These are phyloP conservation scores for Neodiprion virginianus DNA, from an alignment of 1,140 invertebrate genomes.

Conservation along the genomic window DNA sequence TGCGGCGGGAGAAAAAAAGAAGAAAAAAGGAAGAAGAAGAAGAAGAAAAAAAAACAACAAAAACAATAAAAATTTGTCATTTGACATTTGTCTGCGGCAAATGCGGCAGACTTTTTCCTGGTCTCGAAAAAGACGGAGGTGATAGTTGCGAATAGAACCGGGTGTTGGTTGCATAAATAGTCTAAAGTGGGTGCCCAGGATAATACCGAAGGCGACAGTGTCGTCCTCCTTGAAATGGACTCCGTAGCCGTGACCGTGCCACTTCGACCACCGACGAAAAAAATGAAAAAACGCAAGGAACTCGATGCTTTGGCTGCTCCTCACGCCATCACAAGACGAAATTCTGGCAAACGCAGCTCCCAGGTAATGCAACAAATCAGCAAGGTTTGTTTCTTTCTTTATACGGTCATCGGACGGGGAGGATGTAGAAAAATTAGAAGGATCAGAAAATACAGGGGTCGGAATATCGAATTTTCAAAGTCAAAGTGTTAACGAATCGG, in stretches of 20 bases:
- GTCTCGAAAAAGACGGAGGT: not conserved
- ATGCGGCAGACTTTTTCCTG: not conserved
- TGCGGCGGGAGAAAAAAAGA: too few relatives aligned
- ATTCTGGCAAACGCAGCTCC: constrained; percentile 56
- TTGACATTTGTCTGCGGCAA: too few relatives aligned
- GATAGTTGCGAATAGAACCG: not conserved
- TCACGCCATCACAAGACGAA: constrained; percentile 49
- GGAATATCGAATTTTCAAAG: constrained; percentile 41
- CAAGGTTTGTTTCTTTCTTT: too few relatives aligned
- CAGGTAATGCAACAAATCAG: constrained; percentile 40
- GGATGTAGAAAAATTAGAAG: not conserved
- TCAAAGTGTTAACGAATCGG: constrained; percentile 25
- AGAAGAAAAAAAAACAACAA: not conserved
- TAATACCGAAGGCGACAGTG: constrained; percentile 2
- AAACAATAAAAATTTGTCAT: too few relatives aligned
- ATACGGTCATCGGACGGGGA: too few relatives aligned
- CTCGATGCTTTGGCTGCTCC: constrained; percentile 62
- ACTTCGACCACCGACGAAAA: constrained; percentile 60
- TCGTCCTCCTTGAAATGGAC: constrained; percentile 50
- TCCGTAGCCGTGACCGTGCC: constrained; percentile 59
- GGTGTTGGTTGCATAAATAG: not conserved
- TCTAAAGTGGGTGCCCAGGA: constrained; percentile 6
- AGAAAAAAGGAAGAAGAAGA: not conserved
- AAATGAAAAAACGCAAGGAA: constrained; percentile 66
- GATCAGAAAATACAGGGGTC: constrained; percentile 51